Base-by-base conservation (phyloP, 1,140 invertebrate species). In the Ips nitidus region DNA sequence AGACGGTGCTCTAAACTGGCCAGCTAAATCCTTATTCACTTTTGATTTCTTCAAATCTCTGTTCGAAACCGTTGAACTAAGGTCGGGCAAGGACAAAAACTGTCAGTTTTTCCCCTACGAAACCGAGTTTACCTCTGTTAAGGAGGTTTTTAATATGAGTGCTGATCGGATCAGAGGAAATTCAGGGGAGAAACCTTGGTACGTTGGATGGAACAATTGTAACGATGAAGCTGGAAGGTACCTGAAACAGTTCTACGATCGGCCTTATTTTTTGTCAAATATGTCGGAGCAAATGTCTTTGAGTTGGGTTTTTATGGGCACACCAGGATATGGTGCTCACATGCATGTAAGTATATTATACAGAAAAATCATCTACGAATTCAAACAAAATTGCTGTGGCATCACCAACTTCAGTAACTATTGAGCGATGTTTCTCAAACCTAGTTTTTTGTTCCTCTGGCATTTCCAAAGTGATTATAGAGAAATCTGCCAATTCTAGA, bases 271-370 rank as follows among this genome's bases (percentile, higher is more conserved):
- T 79, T 84, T 98, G 3, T 94, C 95, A 0, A 81, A 81, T 52
- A 87, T 87, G 1, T 89, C 94, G 0, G 94, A 97, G 80, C 92
- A 89, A 71, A 92, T 93, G 75, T 90, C 89, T 60, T 87, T 92
- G 0, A 94, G 96, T 82, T 98, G 95, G 95, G 94, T 98, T 72
- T 98, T 98, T 77, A 97, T 98, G 90, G 96, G 96, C 0, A 94
- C 91, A 42, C 89, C 91, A 1, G 95, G 95, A 45, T 88, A 94
- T 78, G 96, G 96, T 0, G 95, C 95, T 1, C 91, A 95, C 73
- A 91, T 98, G 89, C 95, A 98, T 81, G 94, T 97, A 82, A 87
- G 89, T 85, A 43, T 22, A 39, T 61, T 71, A 6, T 22, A 22
- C 22, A 22, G 22, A 22, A 22, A 22, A 22, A 22, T 22, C 45